phyloP scores from a whole-genome alignment of 2,113 vertebrate genomes.

The Callaeas wilsoni region DNA sequence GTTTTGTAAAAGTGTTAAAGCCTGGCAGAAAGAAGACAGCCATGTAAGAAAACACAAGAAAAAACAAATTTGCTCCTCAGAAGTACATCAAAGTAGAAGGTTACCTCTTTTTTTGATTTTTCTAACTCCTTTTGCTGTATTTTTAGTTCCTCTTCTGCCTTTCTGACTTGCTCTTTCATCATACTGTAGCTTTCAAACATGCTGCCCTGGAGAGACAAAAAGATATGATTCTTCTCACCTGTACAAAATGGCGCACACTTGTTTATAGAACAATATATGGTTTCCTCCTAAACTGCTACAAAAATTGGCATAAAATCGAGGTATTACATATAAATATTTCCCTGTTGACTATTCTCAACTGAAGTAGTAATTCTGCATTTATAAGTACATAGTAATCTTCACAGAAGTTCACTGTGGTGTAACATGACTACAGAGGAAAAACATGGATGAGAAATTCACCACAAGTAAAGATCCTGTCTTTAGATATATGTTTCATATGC shows the following conservation, averaged over 20 bases:
- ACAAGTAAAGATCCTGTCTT: background rate
- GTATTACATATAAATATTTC: background rate
- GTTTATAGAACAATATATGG: background rate
- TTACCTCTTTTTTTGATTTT: conserved; percentile 66
- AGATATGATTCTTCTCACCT: background rate
- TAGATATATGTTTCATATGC: background rate
- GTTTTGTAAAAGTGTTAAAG: background rate
- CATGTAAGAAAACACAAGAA: background rate
- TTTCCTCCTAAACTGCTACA: background rate
- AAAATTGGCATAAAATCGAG: background rate
- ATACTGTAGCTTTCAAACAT: background rate
- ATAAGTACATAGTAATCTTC: background rate
- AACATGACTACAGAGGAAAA: background rate
- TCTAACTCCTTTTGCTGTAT: conserved; percentile 40
- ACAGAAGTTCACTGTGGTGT: background rate
- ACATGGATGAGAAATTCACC: background rate
- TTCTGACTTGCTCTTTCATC: conserved; percentile 50
- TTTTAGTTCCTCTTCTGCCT: conserved; percentile 51
- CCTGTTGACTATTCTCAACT: background rate
- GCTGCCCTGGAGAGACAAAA: background rate
- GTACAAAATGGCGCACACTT: background rate
- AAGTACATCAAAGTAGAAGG: background rate
- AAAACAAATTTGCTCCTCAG: background rate
- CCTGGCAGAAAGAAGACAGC: background rate
- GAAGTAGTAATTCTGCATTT: background rate